These are phyloP conservation scores for Eurois occulta DNA, from an alignment of 2,888 invertebrate species.

Conservation along the genomic window DNA sequence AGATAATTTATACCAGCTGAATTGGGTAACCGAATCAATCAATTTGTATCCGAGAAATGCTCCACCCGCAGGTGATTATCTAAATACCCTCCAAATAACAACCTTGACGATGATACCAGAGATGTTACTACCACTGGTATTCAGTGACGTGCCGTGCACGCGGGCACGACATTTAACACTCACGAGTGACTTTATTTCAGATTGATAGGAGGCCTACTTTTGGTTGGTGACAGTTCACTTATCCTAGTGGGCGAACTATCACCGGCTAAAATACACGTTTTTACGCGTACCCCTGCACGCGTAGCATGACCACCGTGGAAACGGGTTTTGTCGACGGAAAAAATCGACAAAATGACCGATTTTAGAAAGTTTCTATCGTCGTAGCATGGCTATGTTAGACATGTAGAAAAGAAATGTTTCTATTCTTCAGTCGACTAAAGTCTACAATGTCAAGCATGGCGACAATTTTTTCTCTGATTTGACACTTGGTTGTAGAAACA, in stretches of 20 bases:
- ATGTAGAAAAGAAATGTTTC: too few relatives aligned
- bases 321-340: too few relatives aligned
- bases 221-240: not conserved
- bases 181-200: not conserved
- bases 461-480: too few relatives aligned
- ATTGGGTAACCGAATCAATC: not conserved
- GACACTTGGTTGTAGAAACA: too few relatives aligned
- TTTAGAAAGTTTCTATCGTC: too few relatives aligned
- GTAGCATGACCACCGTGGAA: too few relatives aligned
- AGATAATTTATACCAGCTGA: not conserved
- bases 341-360: too few relatives aligned
- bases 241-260: not conserved
- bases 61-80: not conserved
- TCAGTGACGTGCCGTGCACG: too few relatives aligned
- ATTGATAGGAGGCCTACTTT: not conserved
- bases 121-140: not conserved
- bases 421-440: too few relatives aligned
- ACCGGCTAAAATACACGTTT: not conserved
- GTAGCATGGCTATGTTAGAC: too few relatives aligned
- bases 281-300: not conserved
- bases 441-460: too few relatives aligned
- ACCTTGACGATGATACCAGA: not conserved
- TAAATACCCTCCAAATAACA: slow-evolving; percentile 9
- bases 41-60: not conserved
- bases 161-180: not conserved